Evolutionary conservation across 2,113 vertebrate genomes (phyloP).

Genomic region (Phaethornis superciliosus): DNA sequence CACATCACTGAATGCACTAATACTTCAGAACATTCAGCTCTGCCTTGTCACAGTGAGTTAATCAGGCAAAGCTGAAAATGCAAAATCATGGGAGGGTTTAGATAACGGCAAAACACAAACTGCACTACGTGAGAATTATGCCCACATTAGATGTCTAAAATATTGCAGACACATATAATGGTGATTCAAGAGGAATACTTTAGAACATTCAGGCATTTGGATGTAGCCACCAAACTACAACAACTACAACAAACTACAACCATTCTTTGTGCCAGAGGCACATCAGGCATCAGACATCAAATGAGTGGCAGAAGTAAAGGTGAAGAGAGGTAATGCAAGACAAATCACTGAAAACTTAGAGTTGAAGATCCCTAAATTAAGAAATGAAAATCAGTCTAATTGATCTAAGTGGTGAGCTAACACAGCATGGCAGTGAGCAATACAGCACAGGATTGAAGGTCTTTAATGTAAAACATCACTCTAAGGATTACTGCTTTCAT

Average conservation of each 20-base stretch:
- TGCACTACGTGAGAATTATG: neutral
- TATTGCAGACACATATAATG: neutral
- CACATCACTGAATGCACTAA: neutral
- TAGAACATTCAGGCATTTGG: neutral
- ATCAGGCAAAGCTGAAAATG: neutral
- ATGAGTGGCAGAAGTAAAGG: neutral
- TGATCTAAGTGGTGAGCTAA: neutral
- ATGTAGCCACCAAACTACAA: neutral
- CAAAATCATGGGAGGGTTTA: neutral
- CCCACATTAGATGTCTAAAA: neutral
- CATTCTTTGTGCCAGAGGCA: too few species aligned
- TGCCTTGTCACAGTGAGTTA: neutral
- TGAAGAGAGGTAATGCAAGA: neutral
- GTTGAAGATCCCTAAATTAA: neutral
- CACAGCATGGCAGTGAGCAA: neutral
- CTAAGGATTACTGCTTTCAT: neutral
- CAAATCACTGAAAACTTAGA: neutral
- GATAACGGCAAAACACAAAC: neutral
- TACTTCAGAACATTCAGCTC: neutral
- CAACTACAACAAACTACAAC: too few species aligned
- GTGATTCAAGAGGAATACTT: neutral
- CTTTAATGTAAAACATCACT: neutral
- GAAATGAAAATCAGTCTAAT: neutral
- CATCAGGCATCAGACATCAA: too few species aligned
- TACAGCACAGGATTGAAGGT: neutral